Evolutionary conservation across 2,888 invertebrate genomes (phyloP).

Genomic region (Tridacna gigas): DNA sequence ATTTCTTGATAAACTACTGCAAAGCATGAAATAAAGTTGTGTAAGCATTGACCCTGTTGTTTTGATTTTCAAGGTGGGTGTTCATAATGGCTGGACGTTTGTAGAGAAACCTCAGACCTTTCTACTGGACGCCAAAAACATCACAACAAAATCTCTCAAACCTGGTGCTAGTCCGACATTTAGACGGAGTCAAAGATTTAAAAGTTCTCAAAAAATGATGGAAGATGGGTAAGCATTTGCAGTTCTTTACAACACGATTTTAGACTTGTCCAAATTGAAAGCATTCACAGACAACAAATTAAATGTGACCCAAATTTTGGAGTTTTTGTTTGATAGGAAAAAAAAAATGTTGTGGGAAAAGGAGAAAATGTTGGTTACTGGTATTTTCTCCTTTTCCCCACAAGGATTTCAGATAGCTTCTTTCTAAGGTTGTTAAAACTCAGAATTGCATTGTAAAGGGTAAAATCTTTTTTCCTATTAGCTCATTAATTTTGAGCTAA

Average conservation of each 20-base stretch:
- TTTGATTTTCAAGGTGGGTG: conserved; percentile 83
- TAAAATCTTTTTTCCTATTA: too few relatives aligned
- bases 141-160: conserved; percentile 63
- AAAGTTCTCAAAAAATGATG: conserved; percentile 40
- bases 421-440: not conserved
- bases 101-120: conserved; percentile 85
- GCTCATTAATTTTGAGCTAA: too few relatives aligned
- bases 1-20: too few relatives aligned
- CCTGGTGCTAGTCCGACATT: conserved; percentile 75
- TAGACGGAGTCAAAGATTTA: conserved; percentile 71
- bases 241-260: too few relatives aligned
- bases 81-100: conserved; percentile 86
- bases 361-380: not conserved
- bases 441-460: too few relatives aligned
- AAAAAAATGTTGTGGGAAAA: not conserved
- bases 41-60: too few relatives aligned
- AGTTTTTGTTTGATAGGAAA: not conserved
- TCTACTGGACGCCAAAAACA: conserved; percentile 77
- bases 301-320: too few relatives aligned
- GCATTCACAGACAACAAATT: too few relatives aligned
- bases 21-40: too few relatives aligned
- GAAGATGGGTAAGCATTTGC: conserved; percentile 42
- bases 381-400: not conserved
- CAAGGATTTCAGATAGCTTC: not conserved
- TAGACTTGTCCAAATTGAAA: too few relatives aligned